Percentiles rank a stretch among this genome's conserved stretches.
Evolutionary conservation across 2,888 invertebrate species (phyloP).

Genomic region (Drosophila lacicola): DNA sequence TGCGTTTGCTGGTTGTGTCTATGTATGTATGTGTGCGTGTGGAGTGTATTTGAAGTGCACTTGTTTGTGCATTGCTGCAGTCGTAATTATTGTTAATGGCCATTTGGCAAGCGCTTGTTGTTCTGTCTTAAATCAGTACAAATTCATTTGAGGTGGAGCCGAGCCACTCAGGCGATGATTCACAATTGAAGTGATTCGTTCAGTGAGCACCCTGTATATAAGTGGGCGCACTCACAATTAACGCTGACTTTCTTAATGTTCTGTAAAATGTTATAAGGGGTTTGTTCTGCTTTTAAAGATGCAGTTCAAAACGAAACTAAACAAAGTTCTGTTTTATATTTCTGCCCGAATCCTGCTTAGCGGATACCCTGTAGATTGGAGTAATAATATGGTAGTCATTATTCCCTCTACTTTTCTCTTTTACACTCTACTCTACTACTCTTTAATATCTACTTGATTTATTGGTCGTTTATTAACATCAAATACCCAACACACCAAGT

Average conservation of each 20-base stretch:
- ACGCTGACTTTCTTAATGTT: slow-evolving; percentile 12
- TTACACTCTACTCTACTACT: too few relatives aligned
- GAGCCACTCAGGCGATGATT: slow-evolving; percentile 49
- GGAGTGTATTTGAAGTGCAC: slow-evolving; percentile 59
- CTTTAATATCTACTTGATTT: too few relatives aligned
- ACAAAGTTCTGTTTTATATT: neutral
- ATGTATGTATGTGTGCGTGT: slow-evolving; percentile 16
- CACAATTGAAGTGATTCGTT: slow-evolving; percentile 29
- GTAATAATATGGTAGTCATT: too few relatives aligned
- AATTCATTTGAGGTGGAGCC: slow-evolving; percentile 29
- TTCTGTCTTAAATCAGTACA: slow-evolving; percentile 42
- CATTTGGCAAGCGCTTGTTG: slow-evolving; percentile 63
- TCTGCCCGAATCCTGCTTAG: too few relatives aligned
- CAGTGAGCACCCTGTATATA: neutral
- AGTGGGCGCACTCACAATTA: slow-evolving; percentile 33
- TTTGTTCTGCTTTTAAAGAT: neutral
- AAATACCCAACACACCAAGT: too few relatives aligned
- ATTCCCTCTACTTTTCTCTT: too few relatives aligned
- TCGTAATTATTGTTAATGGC: slow-evolving; percentile 81
- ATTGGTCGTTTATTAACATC: too few relatives aligned
- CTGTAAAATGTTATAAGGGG: neutral
- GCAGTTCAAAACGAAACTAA: neutral
- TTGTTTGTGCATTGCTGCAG: slow-evolving; percentile 76
- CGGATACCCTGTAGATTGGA: too few relatives aligned
- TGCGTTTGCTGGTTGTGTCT: neutral